Percentiles rank a stretch among this genome's conserved stretches.
Conservation (phyloP, 2,888 invertebrate species). For the Sinotaia quadrata region DNA sequence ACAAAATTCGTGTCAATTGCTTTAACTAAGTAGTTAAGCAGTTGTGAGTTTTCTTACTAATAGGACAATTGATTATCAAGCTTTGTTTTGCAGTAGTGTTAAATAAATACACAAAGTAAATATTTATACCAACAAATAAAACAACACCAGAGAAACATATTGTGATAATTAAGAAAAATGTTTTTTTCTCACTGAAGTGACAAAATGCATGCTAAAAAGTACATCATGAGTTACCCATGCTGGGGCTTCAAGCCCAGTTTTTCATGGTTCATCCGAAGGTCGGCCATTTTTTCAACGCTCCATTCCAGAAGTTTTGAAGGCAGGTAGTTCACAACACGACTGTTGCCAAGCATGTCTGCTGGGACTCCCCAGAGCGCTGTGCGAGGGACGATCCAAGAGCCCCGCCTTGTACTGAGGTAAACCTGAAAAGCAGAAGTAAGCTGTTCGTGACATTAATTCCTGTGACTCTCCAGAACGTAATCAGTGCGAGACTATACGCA, state of each 20-base stretch:
- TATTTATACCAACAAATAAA: too few relatives aligned
- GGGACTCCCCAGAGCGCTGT: slow-evolving; percentile 72
- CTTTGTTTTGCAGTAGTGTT: too few relatives aligned
- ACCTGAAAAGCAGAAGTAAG: slow-evolving; percentile 55
- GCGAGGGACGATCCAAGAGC: slow-evolving; percentile 74
- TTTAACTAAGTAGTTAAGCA: too few relatives aligned
- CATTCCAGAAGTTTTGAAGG: slow-evolving; percentile 57
- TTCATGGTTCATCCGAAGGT: slow-evolving; percentile 63
- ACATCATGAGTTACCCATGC: slow-evolving; percentile 52
- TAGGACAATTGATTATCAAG: too few relatives aligned
- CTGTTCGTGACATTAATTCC: neutral
- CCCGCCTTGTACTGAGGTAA: slow-evolving; percentile 73
- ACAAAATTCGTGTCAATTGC: too few relatives aligned
- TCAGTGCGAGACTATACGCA: too few relatives aligned
- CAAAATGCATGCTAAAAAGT: neutral
- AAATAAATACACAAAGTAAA: too few relatives aligned
- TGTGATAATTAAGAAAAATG: too few relatives aligned
- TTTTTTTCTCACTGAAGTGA: too few relatives aligned
- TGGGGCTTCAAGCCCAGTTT: slow-evolving; percentile 60
- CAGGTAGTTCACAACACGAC: slow-evolving; percentile 58
- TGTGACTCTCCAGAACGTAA: neutral
- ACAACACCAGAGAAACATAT: too few relatives aligned
- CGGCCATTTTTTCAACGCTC: slow-evolving; percentile 65
- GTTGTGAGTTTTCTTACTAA: too few relatives aligned
- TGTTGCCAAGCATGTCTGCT: slow-evolving; percentile 68